Conservation (phyloP, 2,797 vertebrate species). For the Bradypodion pumilum region DNA sequence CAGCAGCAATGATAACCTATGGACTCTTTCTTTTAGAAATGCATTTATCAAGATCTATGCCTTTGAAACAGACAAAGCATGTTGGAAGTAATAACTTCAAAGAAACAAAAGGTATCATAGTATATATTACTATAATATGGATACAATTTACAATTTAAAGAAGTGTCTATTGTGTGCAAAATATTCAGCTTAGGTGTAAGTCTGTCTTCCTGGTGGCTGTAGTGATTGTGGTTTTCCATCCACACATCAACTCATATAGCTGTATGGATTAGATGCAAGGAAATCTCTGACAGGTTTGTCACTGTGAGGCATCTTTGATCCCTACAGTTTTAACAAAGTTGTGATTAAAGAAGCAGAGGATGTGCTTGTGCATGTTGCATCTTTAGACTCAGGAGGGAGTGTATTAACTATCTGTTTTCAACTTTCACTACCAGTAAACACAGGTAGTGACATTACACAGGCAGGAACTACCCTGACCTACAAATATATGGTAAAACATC, state of each 20-base stretch:
- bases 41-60: background rate
- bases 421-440: no score
- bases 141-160: background rate
- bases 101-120: background rate
- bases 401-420: background rate
- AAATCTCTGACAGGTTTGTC: background rate
- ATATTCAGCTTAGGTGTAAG: background rate
- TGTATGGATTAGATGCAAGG: background rate
- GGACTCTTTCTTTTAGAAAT: background rate
- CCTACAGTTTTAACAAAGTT: background rate
- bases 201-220: background rate
- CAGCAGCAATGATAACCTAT: background rate
- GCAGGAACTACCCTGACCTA: background rate
- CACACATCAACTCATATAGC: background rate
- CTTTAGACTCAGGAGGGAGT: background rate
- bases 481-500: background rate
- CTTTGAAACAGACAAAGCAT: background rate
- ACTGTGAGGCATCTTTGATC: background rate
- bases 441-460: background rate
- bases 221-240: background rate
- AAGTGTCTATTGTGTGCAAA: background rate
- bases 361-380: background rate
- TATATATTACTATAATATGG: background rate
- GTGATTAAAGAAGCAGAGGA: background rate
- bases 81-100: background rate